These are phyloP conservation scores for Toxostoma redivivum DNA, from an alignment of 2,113 vertebrate genomes.

Conservation along the genomic window DNA sequence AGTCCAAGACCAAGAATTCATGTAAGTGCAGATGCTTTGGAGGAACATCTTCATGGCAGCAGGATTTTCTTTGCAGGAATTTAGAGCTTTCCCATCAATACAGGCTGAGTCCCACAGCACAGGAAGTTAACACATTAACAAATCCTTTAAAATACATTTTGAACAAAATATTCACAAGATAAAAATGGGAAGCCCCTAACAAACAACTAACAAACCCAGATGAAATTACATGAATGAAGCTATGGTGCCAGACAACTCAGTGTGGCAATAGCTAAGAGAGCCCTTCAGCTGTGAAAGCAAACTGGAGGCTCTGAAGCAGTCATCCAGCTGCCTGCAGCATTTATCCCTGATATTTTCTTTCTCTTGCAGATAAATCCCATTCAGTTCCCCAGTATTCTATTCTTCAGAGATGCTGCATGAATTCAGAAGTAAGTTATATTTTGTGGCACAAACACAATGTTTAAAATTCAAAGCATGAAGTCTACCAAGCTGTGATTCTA, in stretches of 20 bases:
- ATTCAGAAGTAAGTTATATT: not conserved
- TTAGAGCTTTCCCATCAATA: not conserved
- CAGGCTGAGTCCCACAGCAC: not conserved
- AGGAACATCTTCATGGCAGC: not conserved
- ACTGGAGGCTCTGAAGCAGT: not conserved
- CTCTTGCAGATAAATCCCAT: not conserved
- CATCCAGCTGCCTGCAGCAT: not conserved
- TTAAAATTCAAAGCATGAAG: not conserved
- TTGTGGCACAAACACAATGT: not conserved
- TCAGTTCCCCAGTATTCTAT: not conserved
- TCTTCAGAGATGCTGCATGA: not conserved
- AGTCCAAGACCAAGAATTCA: not conserved
- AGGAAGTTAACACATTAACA: not conserved
- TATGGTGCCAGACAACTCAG: not conserved
- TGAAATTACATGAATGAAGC: not conserved
- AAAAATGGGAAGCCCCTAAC: not conserved
- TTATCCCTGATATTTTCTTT: not conserved
- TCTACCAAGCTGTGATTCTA: not conserved
- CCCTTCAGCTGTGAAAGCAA: not conserved
- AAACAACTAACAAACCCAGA: not conserved
- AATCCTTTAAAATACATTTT: not conserved
- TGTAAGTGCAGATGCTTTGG: not conserved
- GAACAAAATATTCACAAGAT: not conserved
- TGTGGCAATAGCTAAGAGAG: not conserved
- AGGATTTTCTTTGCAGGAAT: not conserved